Conservation (phyloP, 2,888 invertebrate genomes). For the Eurytoma californica region DNA sequence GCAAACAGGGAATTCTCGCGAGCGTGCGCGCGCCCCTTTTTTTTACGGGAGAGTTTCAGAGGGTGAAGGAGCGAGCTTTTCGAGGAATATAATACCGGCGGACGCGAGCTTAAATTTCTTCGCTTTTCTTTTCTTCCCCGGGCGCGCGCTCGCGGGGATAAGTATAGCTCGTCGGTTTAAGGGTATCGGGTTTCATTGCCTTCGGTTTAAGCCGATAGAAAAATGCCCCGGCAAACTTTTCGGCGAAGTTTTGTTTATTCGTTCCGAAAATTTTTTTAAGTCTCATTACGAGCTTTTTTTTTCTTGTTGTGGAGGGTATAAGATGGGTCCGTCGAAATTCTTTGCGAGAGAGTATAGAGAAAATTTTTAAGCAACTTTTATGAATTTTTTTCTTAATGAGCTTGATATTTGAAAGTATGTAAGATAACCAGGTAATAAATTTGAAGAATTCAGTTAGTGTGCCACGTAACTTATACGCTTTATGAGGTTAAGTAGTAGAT, state of each 20-base stretch:
- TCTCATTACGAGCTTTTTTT: too few relatives aligned
- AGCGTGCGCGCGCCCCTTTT: not conserved
- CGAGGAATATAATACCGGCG: constrained; percentile 32
- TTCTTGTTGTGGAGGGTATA: too few relatives aligned
- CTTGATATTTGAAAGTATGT: too few relatives aligned
- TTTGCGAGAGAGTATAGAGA: too few relatives aligned
- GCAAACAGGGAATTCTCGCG: constrained; percentile 38
- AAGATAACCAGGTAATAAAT: too few relatives aligned
- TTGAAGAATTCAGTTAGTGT: too few relatives aligned
- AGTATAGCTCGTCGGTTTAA: constrained; percentile 47
- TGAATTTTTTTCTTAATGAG: too few relatives aligned
- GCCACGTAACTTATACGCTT: too few relatives aligned
- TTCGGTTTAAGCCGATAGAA: constrained; percentile 31
- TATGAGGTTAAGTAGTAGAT: too few relatives aligned
- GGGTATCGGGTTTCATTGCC: constrained; percentile 43
- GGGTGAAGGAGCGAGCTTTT: not conserved
- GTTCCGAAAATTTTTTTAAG: not conserved
- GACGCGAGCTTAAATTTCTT: constrained; percentile 42
- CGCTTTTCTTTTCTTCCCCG: constrained; percentile 8
- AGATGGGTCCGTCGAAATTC: too few relatives aligned
- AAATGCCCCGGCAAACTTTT: constrained; percentile 25
- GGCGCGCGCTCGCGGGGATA: constrained; percentile 7
- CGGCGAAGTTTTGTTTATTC: constrained; percentile 12
- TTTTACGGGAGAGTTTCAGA: not conserved
- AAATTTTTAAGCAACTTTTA: too few relatives aligned